Evolutionary conservation across 2,797 vertebrate genomes (phyloP).

Genomic region (Ptychobarbus kaznakovi): DNA sequence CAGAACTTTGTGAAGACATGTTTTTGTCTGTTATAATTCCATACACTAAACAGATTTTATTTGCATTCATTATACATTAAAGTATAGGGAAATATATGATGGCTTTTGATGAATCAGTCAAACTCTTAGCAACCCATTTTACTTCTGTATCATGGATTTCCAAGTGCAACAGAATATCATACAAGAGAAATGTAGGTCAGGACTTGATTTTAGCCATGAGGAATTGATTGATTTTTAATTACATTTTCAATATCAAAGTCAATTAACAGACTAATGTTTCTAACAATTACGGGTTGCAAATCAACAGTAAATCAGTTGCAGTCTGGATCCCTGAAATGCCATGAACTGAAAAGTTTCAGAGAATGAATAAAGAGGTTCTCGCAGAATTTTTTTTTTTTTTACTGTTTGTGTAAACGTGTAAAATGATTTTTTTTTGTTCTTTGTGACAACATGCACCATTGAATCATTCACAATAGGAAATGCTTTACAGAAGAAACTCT

Average conservation of each 20-base stretch:
- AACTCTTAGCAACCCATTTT: background rate
- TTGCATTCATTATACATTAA: background rate
- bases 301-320: background rate
- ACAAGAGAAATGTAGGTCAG: background rate
- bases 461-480: background rate
- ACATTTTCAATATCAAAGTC: background rate
- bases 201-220: background rate
- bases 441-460: background rate
- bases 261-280: background rate
- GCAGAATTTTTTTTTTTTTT: background rate
- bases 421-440: background rate
- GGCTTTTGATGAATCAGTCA: background rate
- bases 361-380: background rate
- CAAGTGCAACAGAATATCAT: background rate
- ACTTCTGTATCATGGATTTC: background rate
- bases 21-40: background rate
- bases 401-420: background rate
- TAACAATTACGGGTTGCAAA: background rate
- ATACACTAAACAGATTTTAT: conserved; percentile 11
- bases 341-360: background rate
- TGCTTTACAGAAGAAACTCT: background rate
- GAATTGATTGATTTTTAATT: background rate
- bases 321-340: too few species aligned
- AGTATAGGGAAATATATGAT: background rate
- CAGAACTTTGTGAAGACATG: background rate